Evolutionary conservation across 2,888 invertebrate genomes (phyloP).

Genomic region (Tanytarsus gracilentus): DNA sequence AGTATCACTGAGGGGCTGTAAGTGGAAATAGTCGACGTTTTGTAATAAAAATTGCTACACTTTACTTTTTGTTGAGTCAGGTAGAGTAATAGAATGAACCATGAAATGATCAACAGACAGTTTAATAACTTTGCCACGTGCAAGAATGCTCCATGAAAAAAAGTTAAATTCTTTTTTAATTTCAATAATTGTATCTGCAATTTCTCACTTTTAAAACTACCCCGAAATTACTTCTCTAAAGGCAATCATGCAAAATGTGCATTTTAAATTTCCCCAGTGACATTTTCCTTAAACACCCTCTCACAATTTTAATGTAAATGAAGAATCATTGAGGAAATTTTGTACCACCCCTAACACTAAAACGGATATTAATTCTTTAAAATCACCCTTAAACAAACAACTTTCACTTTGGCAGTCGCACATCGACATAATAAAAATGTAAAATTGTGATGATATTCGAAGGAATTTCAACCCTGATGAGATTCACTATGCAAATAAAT

Average conservation of each 20-base stretch:
- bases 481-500: conserved; percentile 24
- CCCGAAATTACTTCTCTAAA: background rate
- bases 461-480: background rate
- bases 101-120: background rate
- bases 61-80: conserved; percentile 17
- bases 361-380: conserved; percentile 18
- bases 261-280: background rate
- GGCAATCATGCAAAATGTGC: conserved; percentile 7
- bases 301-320: background rate
- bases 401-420: conserved; percentile 12
- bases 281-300: background rate
- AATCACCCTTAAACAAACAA: conserved; percentile 20
- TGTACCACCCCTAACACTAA: background rate
- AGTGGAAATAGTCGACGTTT: background rate
- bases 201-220: background rate
- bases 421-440: conserved; percentile 14
- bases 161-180: background rate
- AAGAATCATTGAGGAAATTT: background rate
- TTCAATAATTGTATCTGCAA: background rate
- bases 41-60: conserved; percentile 10
- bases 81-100: background rate
- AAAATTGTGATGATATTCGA: background rate
- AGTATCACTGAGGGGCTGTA: background rate
- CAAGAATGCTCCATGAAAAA: background rate
- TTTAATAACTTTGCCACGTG: conserved; percentile 4